A percentile compares a stretch with the other conserved stretches of the same genome.
Conservation (phyloP, 1,140 invertebrate genomes). For the Telenomus remus region DNA sequence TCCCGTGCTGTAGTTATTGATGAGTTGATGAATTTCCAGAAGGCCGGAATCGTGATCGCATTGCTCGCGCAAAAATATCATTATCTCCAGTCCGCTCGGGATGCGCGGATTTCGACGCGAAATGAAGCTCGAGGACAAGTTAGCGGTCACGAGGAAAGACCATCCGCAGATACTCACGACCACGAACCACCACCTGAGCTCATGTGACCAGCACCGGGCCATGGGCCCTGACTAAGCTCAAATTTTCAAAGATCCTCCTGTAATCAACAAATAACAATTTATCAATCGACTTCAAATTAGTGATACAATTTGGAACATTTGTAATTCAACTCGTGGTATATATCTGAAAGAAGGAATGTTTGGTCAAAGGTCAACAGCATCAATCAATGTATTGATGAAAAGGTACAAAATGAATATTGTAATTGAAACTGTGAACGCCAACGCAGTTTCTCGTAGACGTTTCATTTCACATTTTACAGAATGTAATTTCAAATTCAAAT, state of each 20-base stretch:
- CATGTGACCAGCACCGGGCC: constrained; percentile 70
- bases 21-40: constrained; percentile 62
- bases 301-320: no score
- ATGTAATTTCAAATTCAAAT: no score
- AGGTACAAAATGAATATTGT: no score
- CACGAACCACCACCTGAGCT: constrained; percentile 71
- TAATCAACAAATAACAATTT: no score
- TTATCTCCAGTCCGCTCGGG: constrained; percentile 56
- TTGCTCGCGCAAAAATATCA: constrained; percentile 68
- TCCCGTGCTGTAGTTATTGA: constrained; percentile 56
- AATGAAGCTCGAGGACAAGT: constrained; percentile 50
- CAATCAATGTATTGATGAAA: no score
- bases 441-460: no score
- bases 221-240: constrained; percentile 64
- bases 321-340: no score
- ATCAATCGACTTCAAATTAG: no score
- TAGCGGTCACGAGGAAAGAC: constrained; percentile 49
- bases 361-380: no score
- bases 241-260: constrained; percentile 29
- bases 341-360: no score
- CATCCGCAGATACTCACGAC: constrained; percentile 65
- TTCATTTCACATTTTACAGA: no score
- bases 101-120: constrained; percentile 23
- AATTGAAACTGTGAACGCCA: no score
- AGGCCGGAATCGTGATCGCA: constrained; percentile 61